phyloP scores from a whole-genome alignment of 2,888 invertebrate genomes.

The Brachyopa scutellaris region DNA sequence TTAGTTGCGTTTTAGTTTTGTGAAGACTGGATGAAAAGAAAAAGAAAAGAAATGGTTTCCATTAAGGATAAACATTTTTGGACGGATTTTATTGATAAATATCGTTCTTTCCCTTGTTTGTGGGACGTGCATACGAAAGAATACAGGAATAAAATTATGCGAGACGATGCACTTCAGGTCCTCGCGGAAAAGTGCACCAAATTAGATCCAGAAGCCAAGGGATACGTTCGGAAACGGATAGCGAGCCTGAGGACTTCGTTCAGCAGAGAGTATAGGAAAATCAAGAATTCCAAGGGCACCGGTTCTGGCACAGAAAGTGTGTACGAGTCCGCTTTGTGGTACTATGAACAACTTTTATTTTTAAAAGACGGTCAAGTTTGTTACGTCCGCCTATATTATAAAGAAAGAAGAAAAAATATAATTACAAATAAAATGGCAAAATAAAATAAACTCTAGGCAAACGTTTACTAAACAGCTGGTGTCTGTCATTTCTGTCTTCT shows the following conservation, averaged over 20 bases:
- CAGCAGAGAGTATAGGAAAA: constrained; percentile 14
- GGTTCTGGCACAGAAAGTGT: not conserved
- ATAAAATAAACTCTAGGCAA: too few species aligned
- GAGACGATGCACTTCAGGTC: constrained; percentile 5
- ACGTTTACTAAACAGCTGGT: too few species aligned
- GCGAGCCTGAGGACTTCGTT: not conserved
- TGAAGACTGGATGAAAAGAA: not conserved
- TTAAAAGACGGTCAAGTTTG: not conserved
- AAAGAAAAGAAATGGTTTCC: not conserved
- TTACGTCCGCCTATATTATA: too few species aligned
- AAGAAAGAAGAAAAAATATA: too few species aligned
- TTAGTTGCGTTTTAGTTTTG: not conserved
- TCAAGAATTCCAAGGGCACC: not conserved
- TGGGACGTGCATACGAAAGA: constrained; percentile 4
- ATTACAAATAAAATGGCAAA: too few species aligned
- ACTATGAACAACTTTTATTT: constrained; percentile 3
- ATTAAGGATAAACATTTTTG: constrained; percentile 20
- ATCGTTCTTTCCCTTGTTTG: constrained; percentile 2
- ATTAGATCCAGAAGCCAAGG: not conserved
- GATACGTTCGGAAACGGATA: constrained; percentile 4
- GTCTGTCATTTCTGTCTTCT: too few species aligned
- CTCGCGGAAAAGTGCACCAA: not conserved
- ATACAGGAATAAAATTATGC: not conserved
- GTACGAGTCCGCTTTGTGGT: not conserved
- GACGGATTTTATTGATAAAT: not conserved